Percentiles rank a stretch among this genome's conserved stretches.
Conservation (phyloP, 2,113 vertebrate species). For the Phalacrocorax pelagicus region DNA sequence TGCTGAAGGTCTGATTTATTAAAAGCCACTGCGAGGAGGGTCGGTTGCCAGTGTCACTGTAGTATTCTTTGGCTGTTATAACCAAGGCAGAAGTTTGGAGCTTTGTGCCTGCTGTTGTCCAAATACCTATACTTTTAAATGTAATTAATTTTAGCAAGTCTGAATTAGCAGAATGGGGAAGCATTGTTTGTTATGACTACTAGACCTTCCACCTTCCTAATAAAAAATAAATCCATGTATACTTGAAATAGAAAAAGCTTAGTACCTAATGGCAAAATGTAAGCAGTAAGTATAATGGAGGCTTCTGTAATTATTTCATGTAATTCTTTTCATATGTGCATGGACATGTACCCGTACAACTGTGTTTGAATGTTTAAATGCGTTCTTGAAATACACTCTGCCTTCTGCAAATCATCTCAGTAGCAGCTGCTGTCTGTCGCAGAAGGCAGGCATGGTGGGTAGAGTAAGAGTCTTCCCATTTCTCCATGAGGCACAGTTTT, state of each 20-base stretch:
- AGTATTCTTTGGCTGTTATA: neutral
- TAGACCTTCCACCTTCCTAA: neutral
- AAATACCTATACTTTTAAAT: neutral
- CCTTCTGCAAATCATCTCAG: neutral
- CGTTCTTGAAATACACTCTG: neutral
- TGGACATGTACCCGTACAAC: neutral
- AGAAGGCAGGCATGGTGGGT: neutral
- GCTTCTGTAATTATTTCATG: neutral
- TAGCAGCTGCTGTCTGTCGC: neutral
- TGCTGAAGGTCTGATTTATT: neutral
- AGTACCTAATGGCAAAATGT: neutral
- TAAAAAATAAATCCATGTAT: neutral
- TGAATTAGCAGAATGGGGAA: neutral
- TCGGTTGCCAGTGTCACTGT: neutral
- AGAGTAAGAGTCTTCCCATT: neutral
- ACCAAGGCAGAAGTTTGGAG: neutral
- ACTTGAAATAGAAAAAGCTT: neutral
- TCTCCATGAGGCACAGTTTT: neutral
- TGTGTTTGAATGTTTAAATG: neutral
- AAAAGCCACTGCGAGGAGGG: neutral
- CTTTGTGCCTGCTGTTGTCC: neutral
- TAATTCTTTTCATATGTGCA: neutral
- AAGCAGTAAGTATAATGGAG: neutral
- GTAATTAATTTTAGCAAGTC: neutral
- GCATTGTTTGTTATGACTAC: neutral